Evolutionary conservation across 2,113 vertebrate genomes (phyloP), one percentile per base, ranked within the genome.

Genomic region (Halcyon malimbica): DNA sequence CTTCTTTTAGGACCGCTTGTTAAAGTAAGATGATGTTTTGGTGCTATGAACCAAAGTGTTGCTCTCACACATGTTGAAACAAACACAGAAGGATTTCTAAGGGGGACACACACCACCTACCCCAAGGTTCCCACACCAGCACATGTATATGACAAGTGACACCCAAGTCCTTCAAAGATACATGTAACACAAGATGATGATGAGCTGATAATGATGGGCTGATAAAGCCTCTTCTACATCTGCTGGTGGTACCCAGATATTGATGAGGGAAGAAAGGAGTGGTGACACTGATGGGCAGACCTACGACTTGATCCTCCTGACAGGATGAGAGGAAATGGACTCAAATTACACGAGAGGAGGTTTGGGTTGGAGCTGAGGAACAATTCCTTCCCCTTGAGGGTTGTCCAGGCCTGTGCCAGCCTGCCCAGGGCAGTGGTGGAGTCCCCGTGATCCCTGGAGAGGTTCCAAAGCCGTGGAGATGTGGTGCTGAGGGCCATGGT

Each of bases 111-210:
- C 24, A 3, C 3, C 28, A 37, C 19, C 39, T 15, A 25, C 57
- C 33, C 18, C 14, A 29, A 9, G 13, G 33, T 29, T 80, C 19
- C 53, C 35, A 50, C 23, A 25, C 46, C 48, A 57, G 78, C 39
- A 59, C 13, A 9, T 0, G 13, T 9, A 2, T 19, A 41, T 41
- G 35, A 50, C 33, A 68, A 42, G n/a, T 5, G 39, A 37, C 46
- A 65, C 2, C 17, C 33, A 35, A 35, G 9, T 62, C 44, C 46
- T 71, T 21, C 64, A 37, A 42, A 78, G 60, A n/a, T 16, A 18
- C 39, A 13, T 0, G 1, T 18, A 39, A 41, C 35, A 48, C 62
- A 44, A 51, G 62, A 31, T 31, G 19, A 16, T 0, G 4, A 35
- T 5, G 71, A 62, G 46, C 46, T 19, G 25, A 59, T 35, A 35